Percentiles rank a stretch among this genome's conserved stretches.
phyloP scores from a whole-genome alignment of 2,888 invertebrate genomes.

The Lymantria monacha region DNA sequence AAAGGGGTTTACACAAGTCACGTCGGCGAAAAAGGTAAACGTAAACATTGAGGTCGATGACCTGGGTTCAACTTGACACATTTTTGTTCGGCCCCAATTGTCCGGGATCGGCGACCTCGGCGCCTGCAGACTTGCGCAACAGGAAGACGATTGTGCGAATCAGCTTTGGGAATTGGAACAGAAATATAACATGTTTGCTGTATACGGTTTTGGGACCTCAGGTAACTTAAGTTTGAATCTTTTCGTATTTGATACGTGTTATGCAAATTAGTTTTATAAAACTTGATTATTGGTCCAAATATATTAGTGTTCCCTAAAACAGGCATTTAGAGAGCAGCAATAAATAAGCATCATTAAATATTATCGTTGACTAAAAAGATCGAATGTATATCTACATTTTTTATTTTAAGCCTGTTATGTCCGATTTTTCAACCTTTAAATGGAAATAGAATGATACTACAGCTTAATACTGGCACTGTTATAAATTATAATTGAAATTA shows the following conservation, averaged over 20 bases:
- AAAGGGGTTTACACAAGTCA: background rate
- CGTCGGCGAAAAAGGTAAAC: constrained; percentile 54
- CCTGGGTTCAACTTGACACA: constrained; percentile 80
- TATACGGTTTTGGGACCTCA: constrained; percentile 7
- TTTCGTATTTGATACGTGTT: constrained; percentile 7
- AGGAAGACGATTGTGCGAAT: constrained; percentile 61
- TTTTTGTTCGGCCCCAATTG: constrained; percentile 76
- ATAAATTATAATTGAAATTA: no score
- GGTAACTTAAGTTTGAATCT: constrained; percentile 12
- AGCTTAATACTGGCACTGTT: no score
- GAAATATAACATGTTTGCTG: constrained; percentile 38
- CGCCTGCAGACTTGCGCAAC: constrained; percentile 63
- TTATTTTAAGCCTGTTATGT: no score
- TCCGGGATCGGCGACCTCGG: constrained; percentile 69
- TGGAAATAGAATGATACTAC: no score
- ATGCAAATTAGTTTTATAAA: constrained; percentile 6
- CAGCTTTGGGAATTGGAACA: constrained; percentile 42
- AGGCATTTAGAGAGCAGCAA: background rate
- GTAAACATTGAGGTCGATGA: constrained; percentile 71
- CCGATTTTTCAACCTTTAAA: no score
- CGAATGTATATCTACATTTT: no score
- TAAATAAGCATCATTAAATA: no score
- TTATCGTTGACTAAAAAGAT: no score
- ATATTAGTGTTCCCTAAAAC: background rate
- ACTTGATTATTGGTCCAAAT: no score